Conservation (phyloP, 2,888 invertebrate genomes). For the Caenorhabditis plicata region DNA sequence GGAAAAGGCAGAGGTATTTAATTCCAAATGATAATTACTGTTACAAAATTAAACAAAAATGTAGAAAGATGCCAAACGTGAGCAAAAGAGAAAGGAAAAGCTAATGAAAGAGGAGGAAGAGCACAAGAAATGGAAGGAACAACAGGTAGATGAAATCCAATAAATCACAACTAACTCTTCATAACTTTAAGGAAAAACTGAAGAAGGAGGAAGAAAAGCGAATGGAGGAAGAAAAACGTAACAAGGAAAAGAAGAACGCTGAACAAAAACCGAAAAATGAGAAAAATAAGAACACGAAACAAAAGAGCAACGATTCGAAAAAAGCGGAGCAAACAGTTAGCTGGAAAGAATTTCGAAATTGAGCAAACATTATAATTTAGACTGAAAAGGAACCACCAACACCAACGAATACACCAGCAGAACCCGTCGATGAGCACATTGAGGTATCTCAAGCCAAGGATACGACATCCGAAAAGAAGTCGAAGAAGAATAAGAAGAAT, state of each 20-base stretch:
- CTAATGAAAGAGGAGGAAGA: slow-evolving; percentile 32
- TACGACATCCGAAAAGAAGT: slow-evolving; percentile 35
- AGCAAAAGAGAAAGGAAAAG: too few relatives aligned
- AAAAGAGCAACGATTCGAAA: slow-evolving; percentile 1
- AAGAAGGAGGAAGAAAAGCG: slow-evolving; percentile 29
- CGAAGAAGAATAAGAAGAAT: slow-evolving; percentile 24
- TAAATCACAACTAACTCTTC: too few relatives aligned
- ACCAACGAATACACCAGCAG: slow-evolving; percentile 25
- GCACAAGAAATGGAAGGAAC: slow-evolving; percentile 33
- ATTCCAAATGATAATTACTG: not conserved
- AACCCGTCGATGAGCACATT: slow-evolving; percentile 25
- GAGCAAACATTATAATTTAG: not conserved
- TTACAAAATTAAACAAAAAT: not conserved
- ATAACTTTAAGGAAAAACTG: slow-evolving; percentile 26
- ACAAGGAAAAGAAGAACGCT: slow-evolving; percentile 26
- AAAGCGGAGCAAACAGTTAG: slow-evolving; percentile 2
- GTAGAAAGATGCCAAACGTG: slow-evolving; percentile 22
- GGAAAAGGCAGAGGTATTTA: slow-evolving; percentile 24
- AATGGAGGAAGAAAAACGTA: slow-evolving; percentile 26
- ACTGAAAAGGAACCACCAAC: slow-evolving; percentile 12
- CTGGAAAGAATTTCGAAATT: not conserved
- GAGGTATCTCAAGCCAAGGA: too few relatives aligned
- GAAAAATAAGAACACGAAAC: slow-evolving; percentile 16
- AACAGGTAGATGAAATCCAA: slow-evolving; percentile 16
- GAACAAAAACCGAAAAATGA: slow-evolving; percentile 12